Base-by-base conservation (phyloP, 2,888 invertebrate genomes). In the Plagodis pulveraria region DNA sequence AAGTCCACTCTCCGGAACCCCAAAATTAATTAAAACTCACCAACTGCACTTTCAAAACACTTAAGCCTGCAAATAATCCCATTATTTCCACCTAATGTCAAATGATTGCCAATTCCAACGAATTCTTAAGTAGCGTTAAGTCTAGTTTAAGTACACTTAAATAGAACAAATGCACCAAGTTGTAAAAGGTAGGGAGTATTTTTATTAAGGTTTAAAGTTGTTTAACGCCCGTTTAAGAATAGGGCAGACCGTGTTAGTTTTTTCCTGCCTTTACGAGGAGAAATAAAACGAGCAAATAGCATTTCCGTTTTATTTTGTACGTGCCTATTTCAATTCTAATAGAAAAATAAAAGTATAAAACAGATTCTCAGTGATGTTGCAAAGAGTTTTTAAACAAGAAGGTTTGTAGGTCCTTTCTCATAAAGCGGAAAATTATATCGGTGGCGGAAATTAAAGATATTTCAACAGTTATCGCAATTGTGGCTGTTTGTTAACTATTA, bases 171-270 rank as follows among this genome's bases (percentile, higher is more conserved):
- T 41, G 49, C 35, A 35, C 22, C 11, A 41, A 42, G 40, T 50
- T 50, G 41, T 34, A 47, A 49, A 58, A 49, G 34, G 40, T 40
- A 33, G 49, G 49, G 49, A 10, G 53, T 49, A 53, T 58, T 58
- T 36, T 58, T 58, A 58, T 58, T 54, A 53, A 46, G 49, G 44
- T 53, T 58, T 58, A 58, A 58, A 58, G 50, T 58, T 50, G 58
- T 58, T 58, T 53, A 58, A 45, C 36, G 36, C 44, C 50, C 45
- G 50, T 46, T 58, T 54, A 41, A 50, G 52, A 53, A 49, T 58
- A n/a, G 53, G 36, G 48, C 52, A 44, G 58, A 36, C 50, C 10
- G 43, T 38, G 48, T 43, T 49, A 52, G 47, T n/a, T 36, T 36
- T 36, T 36, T 36, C 36, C 41, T 40, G 40, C 22, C 46, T 53